Evolutionary conservation across 2,113 vertebrate genomes (phyloP).

Genomic region (Mastomys natalensis): DNA sequence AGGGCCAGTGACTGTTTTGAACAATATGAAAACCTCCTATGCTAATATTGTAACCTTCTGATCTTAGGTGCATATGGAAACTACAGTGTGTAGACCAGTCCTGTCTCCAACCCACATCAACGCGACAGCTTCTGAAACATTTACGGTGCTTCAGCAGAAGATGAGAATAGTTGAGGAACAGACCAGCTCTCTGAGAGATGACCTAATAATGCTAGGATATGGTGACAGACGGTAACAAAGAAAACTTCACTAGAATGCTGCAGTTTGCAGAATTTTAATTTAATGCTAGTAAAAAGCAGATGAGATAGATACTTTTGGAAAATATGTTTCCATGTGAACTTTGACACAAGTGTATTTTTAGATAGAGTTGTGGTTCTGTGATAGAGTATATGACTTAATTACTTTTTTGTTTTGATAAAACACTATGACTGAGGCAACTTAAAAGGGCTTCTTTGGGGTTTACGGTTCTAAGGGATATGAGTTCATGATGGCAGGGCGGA

Average conservation of each 20-base stretch:
- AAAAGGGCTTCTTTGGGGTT: background rate
- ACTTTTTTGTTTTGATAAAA: background rate
- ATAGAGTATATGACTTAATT: background rate
- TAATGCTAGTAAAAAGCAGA: conserved; percentile 1
- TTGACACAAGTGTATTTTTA: conserved; percentile 35
- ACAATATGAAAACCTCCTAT: background rate
- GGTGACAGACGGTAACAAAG: conserved; percentile 72
- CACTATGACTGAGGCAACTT: background rate
- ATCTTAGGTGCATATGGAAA: conserved; percentile 54
- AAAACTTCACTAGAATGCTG: background rate
- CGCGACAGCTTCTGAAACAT: conserved; percentile 83
- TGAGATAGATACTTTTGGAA: background rate
- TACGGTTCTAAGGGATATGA: background rate
- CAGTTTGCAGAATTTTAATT: background rate
- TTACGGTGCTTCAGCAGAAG: conserved; percentile 83
- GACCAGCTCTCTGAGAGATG: conserved; percentile 79
- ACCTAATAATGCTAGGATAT: conserved; percentile 80
- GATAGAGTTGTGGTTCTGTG: background rate
- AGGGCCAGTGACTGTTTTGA: background rate
- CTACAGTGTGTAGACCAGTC: conserved; percentile 71
- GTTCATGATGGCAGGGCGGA: background rate
- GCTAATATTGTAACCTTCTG: conserved; percentile 28
- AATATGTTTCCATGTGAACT: background rate
- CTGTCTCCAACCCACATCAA: conserved; percentile 77
- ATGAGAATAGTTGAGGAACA: conserved; percentile 86